Evolutionary conservation across 2,888 invertebrate species (phyloP).

Genomic region (Luperina testacea): DNA sequence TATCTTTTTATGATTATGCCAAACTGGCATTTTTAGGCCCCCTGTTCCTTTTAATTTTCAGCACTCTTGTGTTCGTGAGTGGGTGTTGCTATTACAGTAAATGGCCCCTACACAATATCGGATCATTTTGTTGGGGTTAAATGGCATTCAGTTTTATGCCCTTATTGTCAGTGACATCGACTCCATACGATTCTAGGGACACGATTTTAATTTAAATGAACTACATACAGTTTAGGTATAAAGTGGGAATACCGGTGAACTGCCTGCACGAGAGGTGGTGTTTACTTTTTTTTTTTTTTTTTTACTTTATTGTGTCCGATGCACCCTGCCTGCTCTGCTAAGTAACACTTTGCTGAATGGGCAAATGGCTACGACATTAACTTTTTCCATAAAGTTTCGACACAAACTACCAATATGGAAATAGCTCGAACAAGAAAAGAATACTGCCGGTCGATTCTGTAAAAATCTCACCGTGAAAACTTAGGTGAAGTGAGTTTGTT

Average conservation of each 20-base stretch:
- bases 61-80: conserved; percentile 7
- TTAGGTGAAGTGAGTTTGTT: too few relatives aligned
- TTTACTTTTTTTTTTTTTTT: too few relatives aligned
- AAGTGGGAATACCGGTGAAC: not conserved
- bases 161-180: not conserved
- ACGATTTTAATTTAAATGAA: not conserved
- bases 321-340: not conserved
- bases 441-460: too few relatives aligned
- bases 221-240: not conserved
- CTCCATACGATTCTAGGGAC: not conserved
- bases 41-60: conserved; percentile 8
- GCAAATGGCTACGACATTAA: not conserved
- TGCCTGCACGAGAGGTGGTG: not conserved
- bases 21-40: too few relatives aligned
- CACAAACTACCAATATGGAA: not conserved
- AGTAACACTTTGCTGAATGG: not conserved
- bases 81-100: conserved; percentile 19
- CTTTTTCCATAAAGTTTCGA: not conserved
- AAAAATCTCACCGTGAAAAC: too few relatives aligned
- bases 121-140: not conserved
- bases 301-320: not conserved
- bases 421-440: not conserved
- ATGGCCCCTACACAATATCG: conserved; percentile 8
- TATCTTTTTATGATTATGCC: too few relatives aligned
- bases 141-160: not conserved